phyloP scores from a whole-genome alignment of 2,113 vertebrate species.

The Pantherophis guttatus region DNA sequence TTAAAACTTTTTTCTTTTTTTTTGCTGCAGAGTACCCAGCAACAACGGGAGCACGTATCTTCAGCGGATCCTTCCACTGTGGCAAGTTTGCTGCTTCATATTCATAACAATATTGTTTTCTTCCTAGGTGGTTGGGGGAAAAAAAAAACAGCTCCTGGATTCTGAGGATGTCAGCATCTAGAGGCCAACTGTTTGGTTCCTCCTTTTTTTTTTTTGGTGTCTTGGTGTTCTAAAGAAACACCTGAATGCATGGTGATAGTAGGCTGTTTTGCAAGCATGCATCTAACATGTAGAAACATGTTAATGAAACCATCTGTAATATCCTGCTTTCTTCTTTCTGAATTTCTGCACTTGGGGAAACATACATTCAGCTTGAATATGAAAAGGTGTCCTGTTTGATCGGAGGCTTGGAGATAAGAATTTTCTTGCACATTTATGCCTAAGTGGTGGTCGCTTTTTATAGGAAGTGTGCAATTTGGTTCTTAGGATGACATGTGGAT shows the following conservation, averaged over 20 bases:
- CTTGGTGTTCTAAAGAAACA: background rate
- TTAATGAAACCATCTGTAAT: background rate
- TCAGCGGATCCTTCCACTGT: conserved; percentile 76
- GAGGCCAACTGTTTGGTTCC: conserved; percentile 26
- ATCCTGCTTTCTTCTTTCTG: background rate
- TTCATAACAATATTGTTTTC: conserved; percentile 35
- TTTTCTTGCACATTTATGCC: background rate
- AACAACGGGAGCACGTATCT: conserved; percentile 76
- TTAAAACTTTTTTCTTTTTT: conserved; percentile 76
- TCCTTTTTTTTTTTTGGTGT: background rate
- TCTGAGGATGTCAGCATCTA: background rate
- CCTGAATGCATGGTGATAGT: background rate
- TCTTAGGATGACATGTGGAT: background rate
- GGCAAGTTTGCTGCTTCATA: conserved; percentile 87
- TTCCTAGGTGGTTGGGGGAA: conserved; percentile 25
- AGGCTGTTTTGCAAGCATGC: background rate
- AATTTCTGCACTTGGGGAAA: background rate
- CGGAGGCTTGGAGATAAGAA: background rate
- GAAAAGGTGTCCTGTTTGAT: background rate
- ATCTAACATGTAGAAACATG: background rate
- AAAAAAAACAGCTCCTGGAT: background rate
- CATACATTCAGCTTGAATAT: background rate
- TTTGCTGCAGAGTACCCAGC: conserved; percentile 80
- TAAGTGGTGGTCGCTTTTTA: background rate
- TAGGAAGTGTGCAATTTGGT: background rate